Evolutionary conservation across 2,113 vertebrate species (phyloP), one percentile per base, ranked within the genome.

Genomic region (Callopanchax toddi): DNA sequence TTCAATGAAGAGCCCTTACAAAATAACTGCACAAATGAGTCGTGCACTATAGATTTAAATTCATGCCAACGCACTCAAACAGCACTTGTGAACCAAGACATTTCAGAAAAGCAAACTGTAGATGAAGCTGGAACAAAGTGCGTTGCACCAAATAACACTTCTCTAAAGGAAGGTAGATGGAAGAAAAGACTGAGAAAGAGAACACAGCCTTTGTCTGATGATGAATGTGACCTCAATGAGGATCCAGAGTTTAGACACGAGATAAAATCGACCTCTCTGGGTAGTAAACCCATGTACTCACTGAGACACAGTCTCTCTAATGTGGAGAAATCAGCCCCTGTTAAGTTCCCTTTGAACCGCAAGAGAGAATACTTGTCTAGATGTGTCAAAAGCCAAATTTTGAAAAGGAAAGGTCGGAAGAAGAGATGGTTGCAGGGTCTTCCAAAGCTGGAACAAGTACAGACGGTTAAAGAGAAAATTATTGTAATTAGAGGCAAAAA

Each of bases 321-420:
- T 5, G 52, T 32, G 16, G 87, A 89, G 32, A 85, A 72, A 15
- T 44, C 84, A 1, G 18, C 61, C 36, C n/a, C 80, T 13, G 50
- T 52, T 17, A 89, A 82, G 46, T 44, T 56, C 34, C 84, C 88
- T 11, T 22, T 83, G 0, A 83, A 80, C 36, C 83, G 83, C 57
- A 84, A 87, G 20, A 86, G 86, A 48, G 89, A 91, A 61, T 87
- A 90, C 42, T 72, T 91, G 43, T 87, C 90, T 5, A 74, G 90
- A 6, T 91, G 90, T 42, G 81, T 85, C 4, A 91, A 92, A 53
- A 92, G 84, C 44, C 87, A 86, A 48, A 84, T 89, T 16, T 58
- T 91, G 15, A 93, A 91, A 78, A 86, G 89, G 23, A 88, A 89
- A 42, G 92, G 91, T 15, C 78, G 66, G 37, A 92, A 90, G 64